Base-by-base conservation (phyloP, 2,888 invertebrate species). In the Pecten maximus region DNA sequence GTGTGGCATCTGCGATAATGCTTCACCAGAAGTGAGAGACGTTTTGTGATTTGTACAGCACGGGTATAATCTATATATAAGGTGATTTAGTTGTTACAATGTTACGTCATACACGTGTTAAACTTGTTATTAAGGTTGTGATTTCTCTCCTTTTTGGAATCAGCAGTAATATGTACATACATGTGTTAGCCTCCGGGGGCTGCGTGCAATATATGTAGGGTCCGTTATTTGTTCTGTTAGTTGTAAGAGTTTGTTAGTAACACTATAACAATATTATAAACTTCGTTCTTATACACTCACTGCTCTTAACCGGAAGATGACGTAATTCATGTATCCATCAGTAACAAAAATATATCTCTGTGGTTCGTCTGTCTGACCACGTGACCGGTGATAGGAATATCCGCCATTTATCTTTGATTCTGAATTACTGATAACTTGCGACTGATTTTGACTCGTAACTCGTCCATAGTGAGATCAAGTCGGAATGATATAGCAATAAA, bases 111-210 rank as follows among this genome's bases (percentile, higher is more conserved):
- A 28, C 10, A 74, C 23, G 28, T 74, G 74, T 74, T 35, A 74
- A 28, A 74, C 74, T 74, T 74, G 35, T 35, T 74, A 74, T 74
- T 54, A 74, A 2, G 74, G 74, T 74, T 74, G 74, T 74, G 74
- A 74, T 74, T 74, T 60, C 60, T 44, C 44, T 60, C 28, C 35
- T 74, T 28, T 35, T 6, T 74, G 28, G 74, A 35, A 74, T 74
- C 74, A 74, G 35, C 74, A 74, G 35, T 74, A 23, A 35, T 8
- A 28, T 74, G 74, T 35, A 74, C 35, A 74, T 74, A 74, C 74
- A 74, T 35, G 74, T 74, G 74, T 74, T 35, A 35, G 74, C 74
- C 74, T 74, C 74, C 35, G 10, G 10, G 74, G 35, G 74, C 35
- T 23, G 35, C 35, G 74, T 74, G 74, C 74, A 74, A 74, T 74